Evolutionary conservation across 2,797 vertebrate genomes (phyloP).

Genomic region (Anguilla anguilla): DNA sequence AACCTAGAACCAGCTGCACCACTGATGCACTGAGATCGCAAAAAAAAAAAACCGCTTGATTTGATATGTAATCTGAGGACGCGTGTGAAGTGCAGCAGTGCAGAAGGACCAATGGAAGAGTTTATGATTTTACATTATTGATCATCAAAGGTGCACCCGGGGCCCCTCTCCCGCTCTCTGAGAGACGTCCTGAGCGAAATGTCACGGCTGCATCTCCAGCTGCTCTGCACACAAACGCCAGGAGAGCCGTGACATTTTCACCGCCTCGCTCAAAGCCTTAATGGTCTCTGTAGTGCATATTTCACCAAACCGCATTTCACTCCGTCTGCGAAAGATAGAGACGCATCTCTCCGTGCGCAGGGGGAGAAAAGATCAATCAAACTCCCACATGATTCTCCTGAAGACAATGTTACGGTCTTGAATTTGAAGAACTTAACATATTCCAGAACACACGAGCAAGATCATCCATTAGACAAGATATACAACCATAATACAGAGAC

Average conservation of each 20-base stretch:
- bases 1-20: background rate
- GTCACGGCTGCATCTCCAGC: background rate
- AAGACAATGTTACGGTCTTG: background rate
- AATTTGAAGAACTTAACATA: background rate
- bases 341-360: background rate
- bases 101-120: background rate
- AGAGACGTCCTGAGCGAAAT: background rate
- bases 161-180: background rate
- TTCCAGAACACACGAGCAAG: background rate
- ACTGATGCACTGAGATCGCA: background rate
- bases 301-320: background rate
- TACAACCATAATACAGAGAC: background rate
- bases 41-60: background rate
- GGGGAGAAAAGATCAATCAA: background rate
- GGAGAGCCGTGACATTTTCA: background rate
- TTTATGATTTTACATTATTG: slow-evolving; percentile 16
- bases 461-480: background rate
- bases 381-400: background rate
- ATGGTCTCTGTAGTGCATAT: background rate
- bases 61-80: background rate
- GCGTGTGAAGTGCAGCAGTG: background rate
- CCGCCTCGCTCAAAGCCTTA: background rate
- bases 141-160: background rate
- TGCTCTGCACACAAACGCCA: slow-evolving; percentile 14
- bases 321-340: background rate